Evolutionary conservation across 2,888 invertebrate species (phyloP).

Genomic region (Euspilapteryx auroguttella): DNA sequence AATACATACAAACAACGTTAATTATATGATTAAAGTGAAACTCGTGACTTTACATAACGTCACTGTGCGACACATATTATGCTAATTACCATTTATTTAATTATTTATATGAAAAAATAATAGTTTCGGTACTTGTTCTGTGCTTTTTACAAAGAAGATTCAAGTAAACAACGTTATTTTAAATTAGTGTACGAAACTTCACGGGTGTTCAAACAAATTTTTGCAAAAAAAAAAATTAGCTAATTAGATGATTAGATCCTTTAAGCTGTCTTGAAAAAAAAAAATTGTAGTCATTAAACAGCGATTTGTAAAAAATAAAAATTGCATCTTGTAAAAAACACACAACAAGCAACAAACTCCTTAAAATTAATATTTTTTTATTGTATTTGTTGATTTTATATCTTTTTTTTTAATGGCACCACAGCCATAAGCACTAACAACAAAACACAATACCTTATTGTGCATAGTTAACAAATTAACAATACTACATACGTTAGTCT

Average conservation of each 20-base stretch:
- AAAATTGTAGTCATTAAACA: no score
- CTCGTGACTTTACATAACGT: constrained; percentile 11
- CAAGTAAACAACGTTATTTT: no score
- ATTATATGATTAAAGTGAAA: constrained; percentile 32
- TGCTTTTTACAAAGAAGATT: no score
- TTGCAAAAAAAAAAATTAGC: no score
- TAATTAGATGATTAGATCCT: no score
- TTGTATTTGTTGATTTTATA: constrained; percentile 41
- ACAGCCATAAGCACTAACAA: constrained; percentile 24
- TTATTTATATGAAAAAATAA: constrained; percentile 11
- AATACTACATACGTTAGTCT: neutral
- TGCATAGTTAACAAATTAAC: constrained; percentile 18
- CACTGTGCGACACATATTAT: constrained; percentile 31
- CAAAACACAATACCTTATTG: constrained; percentile 14
- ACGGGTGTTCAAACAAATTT: no score
- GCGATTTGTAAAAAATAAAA: no score
- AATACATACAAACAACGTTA: constrained; percentile 30
- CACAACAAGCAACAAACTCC: constrained; percentile 20
- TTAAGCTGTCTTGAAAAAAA: no score
- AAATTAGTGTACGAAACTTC: no score
- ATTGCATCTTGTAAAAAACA: no score
- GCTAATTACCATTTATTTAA: constrained; percentile 21
- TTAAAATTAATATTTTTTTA: constrained; percentile 52
- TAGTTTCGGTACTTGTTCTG: no score
- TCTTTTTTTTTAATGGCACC: constrained; percentile 49